phyloP scores from a whole-genome alignment of 2,113 vertebrate genomes.

The Clinocottus analis region DNA sequence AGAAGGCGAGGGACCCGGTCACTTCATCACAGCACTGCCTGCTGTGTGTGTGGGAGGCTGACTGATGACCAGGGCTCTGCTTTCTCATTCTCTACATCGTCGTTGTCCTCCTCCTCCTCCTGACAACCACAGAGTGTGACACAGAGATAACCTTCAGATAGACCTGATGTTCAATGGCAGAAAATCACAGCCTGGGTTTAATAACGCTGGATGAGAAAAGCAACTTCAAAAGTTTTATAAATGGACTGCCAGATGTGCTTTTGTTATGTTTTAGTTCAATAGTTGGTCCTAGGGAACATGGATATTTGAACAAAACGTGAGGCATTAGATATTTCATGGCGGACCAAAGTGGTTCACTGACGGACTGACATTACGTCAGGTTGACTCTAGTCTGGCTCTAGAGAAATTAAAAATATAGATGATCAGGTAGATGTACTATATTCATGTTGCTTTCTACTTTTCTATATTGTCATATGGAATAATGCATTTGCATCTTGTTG shows the following conservation, averaged over 20 bases:
- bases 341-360: no score
- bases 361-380: no score
- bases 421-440: neutral
- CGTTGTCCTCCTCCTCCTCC: neutral
- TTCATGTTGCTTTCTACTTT: neutral
- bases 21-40: constrained; percentile 8
- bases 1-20: neutral
- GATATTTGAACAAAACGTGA: neutral
- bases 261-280: neutral
- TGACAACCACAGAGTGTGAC: constrained; percentile 18
- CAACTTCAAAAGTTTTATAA: neutral
- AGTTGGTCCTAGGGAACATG: neutral
- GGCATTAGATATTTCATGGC: neutral
- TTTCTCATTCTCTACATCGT: constrained; percentile 32
- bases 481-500: neutral
- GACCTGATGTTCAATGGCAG: neutral
- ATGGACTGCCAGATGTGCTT: neutral
- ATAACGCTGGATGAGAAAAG: neutral
- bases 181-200: neutral
- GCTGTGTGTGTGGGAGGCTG: neutral
- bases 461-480: neutral
- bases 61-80: constrained; percentile 13
- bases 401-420: no score
- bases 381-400: no score
- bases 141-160: constrained; percentile 14